Conservation (phyloP, 2,797 vertebrate genomes). For the Rhabdophis nuchalis region DNA sequence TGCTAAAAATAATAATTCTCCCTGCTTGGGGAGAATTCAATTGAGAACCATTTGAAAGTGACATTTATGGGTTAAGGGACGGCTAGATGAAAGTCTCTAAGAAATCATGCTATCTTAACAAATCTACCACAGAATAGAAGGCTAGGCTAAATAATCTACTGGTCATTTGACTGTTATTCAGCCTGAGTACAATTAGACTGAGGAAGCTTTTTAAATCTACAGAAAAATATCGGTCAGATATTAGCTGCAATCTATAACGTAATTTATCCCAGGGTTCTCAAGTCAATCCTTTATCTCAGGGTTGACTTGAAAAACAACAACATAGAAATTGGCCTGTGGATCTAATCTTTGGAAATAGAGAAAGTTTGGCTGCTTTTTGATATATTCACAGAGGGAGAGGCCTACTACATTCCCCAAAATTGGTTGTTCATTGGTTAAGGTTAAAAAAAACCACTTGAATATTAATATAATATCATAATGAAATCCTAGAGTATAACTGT, state of each 20-base stretch:
- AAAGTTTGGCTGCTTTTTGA: not conserved
- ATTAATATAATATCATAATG: not conserved
- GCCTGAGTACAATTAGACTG: not conserved
- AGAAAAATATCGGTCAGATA: not conserved
- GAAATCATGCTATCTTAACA: not conserved
- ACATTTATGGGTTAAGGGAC: not conserved
- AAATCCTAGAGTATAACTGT: not conserved
- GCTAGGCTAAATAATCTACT: not conserved
- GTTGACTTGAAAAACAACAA: not conserved
- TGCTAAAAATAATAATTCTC: not conserved
- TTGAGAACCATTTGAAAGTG: not conserved
- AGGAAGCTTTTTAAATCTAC: not conserved
- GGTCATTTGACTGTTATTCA: not conserved
- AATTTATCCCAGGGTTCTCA: not conserved
- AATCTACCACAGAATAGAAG: not conserved
- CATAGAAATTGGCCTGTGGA: rapidly evolving
- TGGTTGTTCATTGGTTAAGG: not conserved
- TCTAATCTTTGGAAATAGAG: not conserved
- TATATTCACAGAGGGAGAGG: not conserved
- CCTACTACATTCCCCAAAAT: not conserved
- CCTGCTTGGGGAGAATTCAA: not conserved
- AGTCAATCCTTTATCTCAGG: not conserved
- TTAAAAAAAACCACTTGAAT: not conserved
- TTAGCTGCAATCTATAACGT: not conserved
- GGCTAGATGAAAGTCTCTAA: not conserved